A percentile compares a stretch with the other conserved stretches of the same genome.
These are phyloP conservation scores for Hypothenemus hampei DNA, from an alignment of 1,140 invertebrate species.

Conservation along the genomic window DNA sequence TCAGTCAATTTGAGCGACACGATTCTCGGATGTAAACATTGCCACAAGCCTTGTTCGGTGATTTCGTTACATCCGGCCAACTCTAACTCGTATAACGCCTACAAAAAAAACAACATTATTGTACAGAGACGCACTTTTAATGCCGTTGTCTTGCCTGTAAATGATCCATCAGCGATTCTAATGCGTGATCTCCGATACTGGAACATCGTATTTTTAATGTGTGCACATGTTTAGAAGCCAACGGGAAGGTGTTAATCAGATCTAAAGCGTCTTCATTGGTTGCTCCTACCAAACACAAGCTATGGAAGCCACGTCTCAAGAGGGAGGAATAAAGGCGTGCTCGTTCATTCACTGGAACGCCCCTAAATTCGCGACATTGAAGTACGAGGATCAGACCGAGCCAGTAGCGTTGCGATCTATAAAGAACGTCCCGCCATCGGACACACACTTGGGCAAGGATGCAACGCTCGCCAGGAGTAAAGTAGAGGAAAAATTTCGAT, in stretches of 20 bases:
- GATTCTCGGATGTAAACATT: slow-evolving; percentile 83
- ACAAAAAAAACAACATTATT: slow-evolving; percentile 25
- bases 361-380: slow-evolving; percentile 72
- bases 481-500: slow-evolving; percentile 78
- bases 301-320: slow-evolving; percentile 78
- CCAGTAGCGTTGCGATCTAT: slow-evolving; percentile 80
- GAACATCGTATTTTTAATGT: slow-evolving; percentile 78
- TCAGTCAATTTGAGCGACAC: slow-evolving; percentile 86
- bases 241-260: slow-evolving; percentile 76
- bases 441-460: slow-evolving; percentile 67
- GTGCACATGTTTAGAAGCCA: slow-evolving; percentile 76
- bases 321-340: slow-evolving; percentile 76
- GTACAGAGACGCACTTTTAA: neutral
- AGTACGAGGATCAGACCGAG: slow-evolving; percentile 74
- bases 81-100: slow-evolving; percentile 83
- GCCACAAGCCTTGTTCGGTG: slow-evolving; percentile 90
- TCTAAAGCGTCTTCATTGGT: slow-evolving; percentile 85
- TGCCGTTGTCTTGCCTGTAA: slow-evolving; percentile 65
- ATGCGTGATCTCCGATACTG: slow-evolving; percentile 79
- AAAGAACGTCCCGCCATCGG: slow-evolving; percentile 81
- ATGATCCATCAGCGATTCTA: slow-evolving; percentile 82
- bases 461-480: slow-evolving; percentile 71
- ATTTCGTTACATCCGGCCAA: slow-evolving; percentile 91
- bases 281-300: slow-evolving; percentile 75
- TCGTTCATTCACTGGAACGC: slow-evolving; percentile 59